Percentiles rank a stretch among this genome's conserved stretches.
phyloP scores from a whole-genome alignment of 2,888 invertebrate species.

The Apodemia duryi region DNA sequence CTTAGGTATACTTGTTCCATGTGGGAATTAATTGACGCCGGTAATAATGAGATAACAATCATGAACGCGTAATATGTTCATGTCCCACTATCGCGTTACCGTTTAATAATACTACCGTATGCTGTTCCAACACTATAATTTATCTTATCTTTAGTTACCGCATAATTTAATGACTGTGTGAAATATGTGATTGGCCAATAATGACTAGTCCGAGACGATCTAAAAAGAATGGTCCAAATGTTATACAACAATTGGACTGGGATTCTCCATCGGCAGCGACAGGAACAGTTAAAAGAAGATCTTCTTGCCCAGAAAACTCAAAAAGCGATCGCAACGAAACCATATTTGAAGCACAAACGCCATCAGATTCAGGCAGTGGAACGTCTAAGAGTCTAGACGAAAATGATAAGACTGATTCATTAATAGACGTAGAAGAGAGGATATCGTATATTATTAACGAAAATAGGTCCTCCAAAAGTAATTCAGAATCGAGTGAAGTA shows the following conservation, averaged over 20 bases:
- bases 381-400: slow-evolving; percentile 60
- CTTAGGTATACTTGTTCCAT: slow-evolving; percentile 43
- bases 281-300: slow-evolving; percentile 84
- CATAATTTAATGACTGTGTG: slow-evolving; percentile 33
- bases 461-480: slow-evolving; percentile 69
- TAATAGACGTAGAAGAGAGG: slow-evolving; percentile 68
- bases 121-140: slow-evolving; percentile 43
- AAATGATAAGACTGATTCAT: slow-evolving; percentile 57
- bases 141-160: slow-evolving; percentile 9
- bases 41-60: slow-evolving; percentile 71
- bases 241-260: slow-evolving; percentile 80
- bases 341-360: slow-evolving; percentile 61
- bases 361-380: slow-evolving; percentile 66
- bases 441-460: slow-evolving; percentile 72
- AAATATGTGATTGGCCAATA: slow-evolving; percentile 59
- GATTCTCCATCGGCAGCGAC: slow-evolving; percentile 85
- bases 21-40: slow-evolving; percentile 57
- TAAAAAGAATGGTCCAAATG: slow-evolving; percentile 64
- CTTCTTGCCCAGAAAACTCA: slow-evolving; percentile 71
- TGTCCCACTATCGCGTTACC: slow-evolving; percentile 55
- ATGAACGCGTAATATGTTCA: slow-evolving; percentile 48
- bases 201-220: slow-evolving; percentile 76
- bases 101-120: slow-evolving; percentile 37
- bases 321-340: slow-evolving; percentile 45
- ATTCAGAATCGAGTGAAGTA: slow-evolving; percentile 68